These are phyloP conservation scores for Melieria picta DNA, from an alignment of 2,888 invertebrate species.

Conservation along the genomic window DNA sequence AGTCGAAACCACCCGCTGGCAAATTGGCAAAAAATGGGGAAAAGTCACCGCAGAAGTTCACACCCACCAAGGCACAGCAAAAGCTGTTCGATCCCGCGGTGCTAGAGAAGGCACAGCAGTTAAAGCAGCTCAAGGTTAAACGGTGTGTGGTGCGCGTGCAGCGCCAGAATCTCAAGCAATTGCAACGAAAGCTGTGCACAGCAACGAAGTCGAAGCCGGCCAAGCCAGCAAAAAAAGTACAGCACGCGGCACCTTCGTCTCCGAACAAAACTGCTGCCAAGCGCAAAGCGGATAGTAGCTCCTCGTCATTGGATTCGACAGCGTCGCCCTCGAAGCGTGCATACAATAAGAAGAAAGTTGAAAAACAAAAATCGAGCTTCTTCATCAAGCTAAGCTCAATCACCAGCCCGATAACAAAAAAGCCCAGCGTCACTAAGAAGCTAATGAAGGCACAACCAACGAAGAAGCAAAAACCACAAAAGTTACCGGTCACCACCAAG, in stretches of 20 bases:
- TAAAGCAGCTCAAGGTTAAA: slow-evolving; percentile 39
- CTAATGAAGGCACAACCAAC: slow-evolving; percentile 6
- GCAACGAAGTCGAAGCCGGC: slow-evolving; percentile 9
- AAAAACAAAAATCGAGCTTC: slow-evolving; percentile 34
- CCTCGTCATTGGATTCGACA: slow-evolving; percentile 14
- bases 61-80: slow-evolving; percentile 48
- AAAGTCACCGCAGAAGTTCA: slow-evolving; percentile 33
- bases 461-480: slow-evolving; percentile 18
- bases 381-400: slow-evolving; percentile 35
- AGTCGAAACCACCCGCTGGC: not conserved
- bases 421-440: not conserved
- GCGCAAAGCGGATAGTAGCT: not conserved
- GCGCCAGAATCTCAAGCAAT: slow-evolving; percentile 40
- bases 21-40: slow-evolving; percentile 2
- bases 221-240: slow-evolving; percentile 18
- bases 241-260: not conserved
- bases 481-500: slow-evolving; percentile 24
- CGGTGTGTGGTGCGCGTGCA: slow-evolving; percentile 42
- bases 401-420: slow-evolving; percentile 14
- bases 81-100: slow-evolving; percentile 43
- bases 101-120: slow-evolving; percentile 23
- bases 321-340: no score
- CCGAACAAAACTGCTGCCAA: not conserved
- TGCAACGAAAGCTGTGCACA: slow-evolving; percentile 32
- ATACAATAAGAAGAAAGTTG: slow-evolving; percentile 9